Evolutionary conservation across 2,888 invertebrate genomes (phyloP), one percentile per base, ranked within the genome.

Genomic region (Laothoe populi): DNA sequence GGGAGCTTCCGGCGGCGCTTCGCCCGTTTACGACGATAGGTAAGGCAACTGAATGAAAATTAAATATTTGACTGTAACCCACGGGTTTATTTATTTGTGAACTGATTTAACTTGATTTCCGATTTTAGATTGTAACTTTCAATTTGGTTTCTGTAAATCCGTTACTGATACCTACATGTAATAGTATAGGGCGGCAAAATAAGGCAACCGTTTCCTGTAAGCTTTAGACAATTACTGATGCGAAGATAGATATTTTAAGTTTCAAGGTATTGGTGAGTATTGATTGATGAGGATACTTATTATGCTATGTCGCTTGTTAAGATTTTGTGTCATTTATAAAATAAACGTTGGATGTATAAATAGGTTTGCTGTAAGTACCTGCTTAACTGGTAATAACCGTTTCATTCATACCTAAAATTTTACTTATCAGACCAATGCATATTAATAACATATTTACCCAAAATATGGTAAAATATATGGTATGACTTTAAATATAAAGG

Each of bases 1-100:
- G 72, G 82, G 74, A 68, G 84, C 76, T 71, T 90, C 91, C 64
- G 87, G 90, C 65, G 86, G 84, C 59, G 82, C 69, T 67, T 84
- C 90, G 48, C 90, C 90, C 42, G 83, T 82, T 61, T 90, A 81
- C 71, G 90, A 90, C 59, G 91, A 91, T 73, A 82, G 85, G 91
- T 91, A 83, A 87, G 88, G 66, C 40, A 62, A 46, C 21, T 40
- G 46, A 49, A 35, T 38, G 23, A n/a, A n/a, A n/a, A n/a, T n/a
- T n/a, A 5, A 40, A 60, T 31, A 60, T 42, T 40, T 40, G 19
- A 53, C 26, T 19, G 40, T 40, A 40, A 7, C 42, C 26, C 38
- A 13, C 49, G 40, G 44, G 24, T 53, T 59, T 35, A 24, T 48
- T 60, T 42, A 61, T 49, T 61, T 53, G 35, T 16, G 23, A 35